phyloP scores from a whole-genome alignment of 1,140 invertebrate genomes.

The Monochamus saltuarius region DNA sequence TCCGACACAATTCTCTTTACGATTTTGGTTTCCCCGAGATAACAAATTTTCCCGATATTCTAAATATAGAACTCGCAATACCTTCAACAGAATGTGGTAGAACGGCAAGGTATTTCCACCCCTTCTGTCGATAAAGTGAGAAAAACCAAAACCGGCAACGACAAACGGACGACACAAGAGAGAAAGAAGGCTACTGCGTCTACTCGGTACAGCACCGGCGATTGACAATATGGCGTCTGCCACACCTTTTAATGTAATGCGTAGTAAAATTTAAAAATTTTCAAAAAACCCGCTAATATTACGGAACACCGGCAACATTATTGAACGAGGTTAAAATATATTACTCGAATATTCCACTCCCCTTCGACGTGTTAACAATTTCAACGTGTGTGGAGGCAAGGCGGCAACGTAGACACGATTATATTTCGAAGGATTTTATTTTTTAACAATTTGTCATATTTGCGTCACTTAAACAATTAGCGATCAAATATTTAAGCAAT shows the following conservation, averaged over 20 bases:
- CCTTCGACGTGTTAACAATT: slow-evolving; percentile 14
- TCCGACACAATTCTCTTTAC: no score
- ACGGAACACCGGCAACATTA: slow-evolving; percentile 10
- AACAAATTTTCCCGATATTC: background rate
- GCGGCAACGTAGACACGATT: slow-evolving; percentile 5
- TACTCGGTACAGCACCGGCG: slow-evolving; percentile 15
- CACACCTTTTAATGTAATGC: slow-evolving; percentile 49
- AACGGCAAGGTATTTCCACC: slow-evolving; percentile 28
- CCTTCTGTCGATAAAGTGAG: slow-evolving; percentile 29
- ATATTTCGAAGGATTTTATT: slow-evolving; percentile 1
- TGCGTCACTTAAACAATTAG: no score
- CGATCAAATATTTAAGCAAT: no score
- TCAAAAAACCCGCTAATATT: background rate
- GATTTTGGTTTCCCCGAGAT: no score
- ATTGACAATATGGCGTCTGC: slow-evolving; percentile 48
- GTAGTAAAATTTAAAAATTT: slow-evolving; percentile 27
- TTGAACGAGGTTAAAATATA: slow-evolving; percentile 24
- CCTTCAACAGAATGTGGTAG: slow-evolving; percentile 15
- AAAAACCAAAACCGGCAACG: slow-evolving; percentile 29
- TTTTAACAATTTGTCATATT: background rate
- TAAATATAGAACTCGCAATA: slow-evolving; percentile 6
- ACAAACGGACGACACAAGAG: slow-evolving; percentile 17
- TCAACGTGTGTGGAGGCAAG: background rate
- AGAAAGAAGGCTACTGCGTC: slow-evolving; percentile 21
- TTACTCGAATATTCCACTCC: slow-evolving; percentile 21